A percentile compares a stretch with the other conserved stretches of the same genome.
Conservation (phyloP, 2,888 invertebrate species). For the Liodrosophila aerea region DNA sequence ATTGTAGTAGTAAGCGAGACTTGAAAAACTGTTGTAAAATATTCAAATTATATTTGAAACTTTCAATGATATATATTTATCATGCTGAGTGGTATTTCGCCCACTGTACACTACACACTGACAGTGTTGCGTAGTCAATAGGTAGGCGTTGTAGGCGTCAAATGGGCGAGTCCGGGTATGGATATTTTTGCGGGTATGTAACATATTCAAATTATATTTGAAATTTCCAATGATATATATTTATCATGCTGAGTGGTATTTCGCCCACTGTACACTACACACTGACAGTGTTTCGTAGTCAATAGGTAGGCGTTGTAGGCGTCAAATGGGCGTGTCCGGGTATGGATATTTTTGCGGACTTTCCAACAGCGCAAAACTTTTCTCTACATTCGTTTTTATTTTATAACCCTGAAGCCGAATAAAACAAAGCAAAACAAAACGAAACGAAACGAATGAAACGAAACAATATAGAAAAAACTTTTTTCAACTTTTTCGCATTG, state of each 20-base stretch:
- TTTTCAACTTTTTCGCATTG: constrained; percentile 61
- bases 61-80: too few species aligned
- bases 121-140: neutral
- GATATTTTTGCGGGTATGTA: constrained; percentile 59
- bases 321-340: constrained; percentile 38
- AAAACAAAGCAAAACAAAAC: constrained; percentile 35
- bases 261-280: constrained; percentile 5
- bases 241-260: too few species aligned
- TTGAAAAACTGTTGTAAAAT: too few species aligned
- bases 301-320: constrained; percentile 7
- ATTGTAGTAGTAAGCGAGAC: too few species aligned
- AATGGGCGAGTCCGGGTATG: constrained; percentile 34
- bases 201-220: too few species aligned
- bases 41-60: too few species aligned
- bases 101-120: constrained; percentile 9
- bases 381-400: constrained; percentile 69
- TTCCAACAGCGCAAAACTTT: constrained; percentile 59
- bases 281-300: neutral
- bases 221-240: too few species aligned
- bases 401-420: constrained; percentile 65
- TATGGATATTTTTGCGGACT: constrained; percentile 60
- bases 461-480: constrained; percentile 61
- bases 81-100: too few species aligned
- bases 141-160: constrained; percentile 15
- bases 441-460: constrained; percentile 38